These are phyloP conservation scores for Mungos mungo DNA, from an alignment of 2,113 vertebrate genomes.

Conservation along the genomic window DNA sequence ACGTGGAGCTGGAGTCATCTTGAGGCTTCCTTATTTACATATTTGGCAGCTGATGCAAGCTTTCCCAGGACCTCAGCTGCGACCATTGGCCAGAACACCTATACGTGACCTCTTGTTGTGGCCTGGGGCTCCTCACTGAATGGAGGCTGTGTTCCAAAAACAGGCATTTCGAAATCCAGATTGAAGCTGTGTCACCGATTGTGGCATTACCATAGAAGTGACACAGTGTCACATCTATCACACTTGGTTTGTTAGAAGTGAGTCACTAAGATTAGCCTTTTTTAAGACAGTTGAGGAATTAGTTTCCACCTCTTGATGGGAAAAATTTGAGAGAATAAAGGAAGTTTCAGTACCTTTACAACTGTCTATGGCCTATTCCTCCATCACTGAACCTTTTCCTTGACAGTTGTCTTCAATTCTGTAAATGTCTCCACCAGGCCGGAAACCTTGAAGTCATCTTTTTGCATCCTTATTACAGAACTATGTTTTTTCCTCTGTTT, in stretches of 20 bases:
- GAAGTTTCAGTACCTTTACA: not conserved
- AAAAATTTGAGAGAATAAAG: constrained; percentile 15
- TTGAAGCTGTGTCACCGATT: not conserved
- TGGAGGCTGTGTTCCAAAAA: not conserved
- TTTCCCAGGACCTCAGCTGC: not conserved
- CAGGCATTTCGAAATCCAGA: not conserved
- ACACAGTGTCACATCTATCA: not conserved
- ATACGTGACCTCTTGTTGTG: not conserved
- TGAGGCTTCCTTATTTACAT: not conserved
- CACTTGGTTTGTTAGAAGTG: not conserved
- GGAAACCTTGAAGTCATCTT: not conserved
- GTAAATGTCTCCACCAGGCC: not conserved
- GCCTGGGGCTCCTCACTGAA: not conserved
- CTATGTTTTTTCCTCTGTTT: not conserved
- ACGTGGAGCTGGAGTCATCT: not conserved
- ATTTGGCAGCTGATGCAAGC: not conserved
- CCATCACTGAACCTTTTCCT: not conserved
- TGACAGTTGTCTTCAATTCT: not conserved
- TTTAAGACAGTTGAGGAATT: not conserved
- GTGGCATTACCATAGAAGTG: not conserved
- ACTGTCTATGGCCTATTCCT: not conserved
- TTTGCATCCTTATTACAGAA: not conserved
- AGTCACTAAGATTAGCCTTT: not conserved
- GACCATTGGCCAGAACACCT: not conserved
- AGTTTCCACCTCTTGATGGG: not conserved